Evolutionary conservation across 92 coral and sea anemone species (phyloP).

Genomic region (Diadumene lineata): DNA sequence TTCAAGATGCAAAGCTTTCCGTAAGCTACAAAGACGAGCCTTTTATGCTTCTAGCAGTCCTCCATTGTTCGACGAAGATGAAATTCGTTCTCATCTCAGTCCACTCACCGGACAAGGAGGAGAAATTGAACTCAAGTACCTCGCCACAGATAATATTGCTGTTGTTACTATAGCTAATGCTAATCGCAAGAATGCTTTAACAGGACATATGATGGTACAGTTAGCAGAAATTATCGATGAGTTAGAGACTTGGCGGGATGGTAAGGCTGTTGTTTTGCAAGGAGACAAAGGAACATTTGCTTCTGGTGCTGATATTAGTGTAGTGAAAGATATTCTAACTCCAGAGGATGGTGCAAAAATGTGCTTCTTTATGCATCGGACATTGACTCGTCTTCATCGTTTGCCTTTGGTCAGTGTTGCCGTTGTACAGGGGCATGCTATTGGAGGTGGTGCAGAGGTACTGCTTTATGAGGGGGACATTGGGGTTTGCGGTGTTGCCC

Average conservation of each 20-base stretch:
- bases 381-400: constrained; percentile 66
- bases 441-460: constrained; percentile 99
- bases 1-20: neutral
- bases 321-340: constrained; percentile 70
- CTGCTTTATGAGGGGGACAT: neutral
- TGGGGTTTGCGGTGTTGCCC: too few species aligned
- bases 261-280: constrained; percentile 74
- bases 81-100: constrained; percentile 45
- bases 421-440: constrained; percentile 83
- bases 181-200: constrained; percentile 76
- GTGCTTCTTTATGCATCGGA: constrained; percentile 92
- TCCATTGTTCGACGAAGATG: constrained; percentile 56
- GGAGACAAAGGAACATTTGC: constrained; percentile 82
- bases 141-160: constrained; percentile 53
- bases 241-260: constrained; percentile 77
- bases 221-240: constrained; percentile 87
- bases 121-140: constrained; percentile 49
- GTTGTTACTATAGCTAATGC: constrained; percentile 68
- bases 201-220: constrained; percentile 90
- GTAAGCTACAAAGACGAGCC: neutral
- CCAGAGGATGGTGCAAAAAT: constrained; percentile 82
- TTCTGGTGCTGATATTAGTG: constrained; percentile 89
- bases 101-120: constrained; percentile 54
- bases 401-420: constrained; percentile 83
- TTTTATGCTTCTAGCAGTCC: constrained; percentile 33